phyloP scores from a whole-genome alignment of 2,797 vertebrate genomes.

The Alca torda region DNA sequence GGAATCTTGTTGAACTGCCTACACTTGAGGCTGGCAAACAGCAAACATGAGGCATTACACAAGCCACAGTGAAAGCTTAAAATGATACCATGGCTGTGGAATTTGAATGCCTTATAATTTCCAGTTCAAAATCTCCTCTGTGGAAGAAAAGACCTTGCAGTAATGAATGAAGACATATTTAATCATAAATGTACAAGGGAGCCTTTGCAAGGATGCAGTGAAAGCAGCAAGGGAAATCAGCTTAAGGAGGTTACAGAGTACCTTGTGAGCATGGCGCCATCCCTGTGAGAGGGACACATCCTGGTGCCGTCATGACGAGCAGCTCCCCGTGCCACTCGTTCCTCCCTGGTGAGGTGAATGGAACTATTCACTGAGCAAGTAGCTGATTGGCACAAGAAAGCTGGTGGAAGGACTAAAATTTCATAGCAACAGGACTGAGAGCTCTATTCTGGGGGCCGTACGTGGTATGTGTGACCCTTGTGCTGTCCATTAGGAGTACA shows the following conservation, averaged over 20 bases:
- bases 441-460: background rate
- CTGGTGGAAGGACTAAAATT: background rate
- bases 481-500: background rate
- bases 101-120: conserved; percentile 19
- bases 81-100: background rate
- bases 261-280: accelerated
- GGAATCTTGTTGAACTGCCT: conserved; percentile 11
- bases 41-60: background rate
- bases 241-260: background rate
- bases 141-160: background rate
- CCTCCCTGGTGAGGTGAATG: background rate
- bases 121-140: background rate
- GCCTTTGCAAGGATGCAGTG: background rate
- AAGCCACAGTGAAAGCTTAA: background rate
- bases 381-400: background rate
- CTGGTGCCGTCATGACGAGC: background rate
- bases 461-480: background rate
- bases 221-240: background rate
- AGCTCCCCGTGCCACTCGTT: accelerated
- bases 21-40: background rate
- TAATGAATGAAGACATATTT: background rate
- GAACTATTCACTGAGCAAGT: background rate
- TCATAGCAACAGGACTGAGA: background rate
- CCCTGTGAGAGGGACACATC: background rate
- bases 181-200: background rate